Evolutionary conservation across 2,888 invertebrate species (phyloP).

Genomic region (Helobdella robusta): DNA sequence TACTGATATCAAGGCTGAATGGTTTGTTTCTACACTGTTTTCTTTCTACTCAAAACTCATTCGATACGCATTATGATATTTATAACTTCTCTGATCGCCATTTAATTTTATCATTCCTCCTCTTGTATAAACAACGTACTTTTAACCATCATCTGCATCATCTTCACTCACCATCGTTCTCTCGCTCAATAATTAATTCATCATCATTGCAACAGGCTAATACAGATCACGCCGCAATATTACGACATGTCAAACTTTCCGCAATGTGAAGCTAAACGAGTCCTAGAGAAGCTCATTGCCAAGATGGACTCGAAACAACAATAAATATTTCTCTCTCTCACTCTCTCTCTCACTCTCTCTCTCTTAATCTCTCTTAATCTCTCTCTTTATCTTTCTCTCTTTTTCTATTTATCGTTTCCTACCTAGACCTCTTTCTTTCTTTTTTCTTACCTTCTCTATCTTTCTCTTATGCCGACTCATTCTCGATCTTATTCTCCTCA

Average conservation of each 20-base stretch:
- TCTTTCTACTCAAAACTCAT: neutral
- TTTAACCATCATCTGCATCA: neutral
- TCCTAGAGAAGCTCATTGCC: constrained; percentile 65
- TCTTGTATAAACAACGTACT: neutral
- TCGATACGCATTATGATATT: no score
- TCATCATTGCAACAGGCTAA: constrained; percentile 62
- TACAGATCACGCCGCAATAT: constrained; percentile 91
- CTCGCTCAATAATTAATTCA: neutral
- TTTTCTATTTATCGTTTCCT: no score
- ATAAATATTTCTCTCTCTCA: neutral
- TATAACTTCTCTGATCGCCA: no score
- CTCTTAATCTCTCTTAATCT: no score
- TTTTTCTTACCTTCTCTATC: no score
- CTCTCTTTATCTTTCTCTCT: no score
- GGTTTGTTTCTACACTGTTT: constrained; percentile 55
- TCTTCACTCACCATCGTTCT: neutral
- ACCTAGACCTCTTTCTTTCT: no score
- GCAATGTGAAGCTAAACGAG: constrained; percentile 83
- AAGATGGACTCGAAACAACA: constrained; percentile 55
- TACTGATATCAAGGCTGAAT: constrained; percentile 83
- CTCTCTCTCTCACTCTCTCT: no score
- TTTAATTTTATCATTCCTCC: neutral
- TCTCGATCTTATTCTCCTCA: no score
- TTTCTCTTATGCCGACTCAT: no score
- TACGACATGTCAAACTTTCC: constrained; percentile 97